Conservation (phyloP, 2,888 invertebrate species). For the Liodrosophila aerea region DNA sequence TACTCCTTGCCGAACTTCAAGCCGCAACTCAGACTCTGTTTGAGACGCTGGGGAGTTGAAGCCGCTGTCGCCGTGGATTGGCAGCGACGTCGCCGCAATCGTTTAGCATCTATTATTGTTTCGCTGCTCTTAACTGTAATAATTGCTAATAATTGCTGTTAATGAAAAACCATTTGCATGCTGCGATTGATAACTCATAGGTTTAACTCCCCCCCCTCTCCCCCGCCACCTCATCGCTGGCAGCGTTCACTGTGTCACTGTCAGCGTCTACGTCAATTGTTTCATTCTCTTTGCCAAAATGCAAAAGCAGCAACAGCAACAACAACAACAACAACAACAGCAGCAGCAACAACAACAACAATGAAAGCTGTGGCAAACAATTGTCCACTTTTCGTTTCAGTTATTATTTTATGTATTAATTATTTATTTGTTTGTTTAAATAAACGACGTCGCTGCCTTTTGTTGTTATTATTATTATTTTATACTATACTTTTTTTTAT, state of each 20-base stretch:
- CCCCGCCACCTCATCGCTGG: not conserved
- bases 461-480: not conserved
- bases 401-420: conserved; percentile 47
- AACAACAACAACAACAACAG: conserved; percentile 20
- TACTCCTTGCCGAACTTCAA: conserved; percentile 32
- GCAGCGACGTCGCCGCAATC: conserved; percentile 33
- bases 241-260: conserved; percentile 31
- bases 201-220: no score
- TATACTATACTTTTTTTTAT: not conserved
- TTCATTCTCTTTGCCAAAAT: conserved; percentile 20
- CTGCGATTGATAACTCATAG: conserved; percentile 38
- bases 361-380: conserved; percentile 26
- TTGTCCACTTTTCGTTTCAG: conserved; percentile 37
- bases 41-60: conserved; percentile 14
- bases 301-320: conserved; percentile 28
- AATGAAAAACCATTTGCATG: conserved; percentile 58
- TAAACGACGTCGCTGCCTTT: conserved; percentile 18
- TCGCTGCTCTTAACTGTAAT: conserved; percentile 28
- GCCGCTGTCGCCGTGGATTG: conserved; percentile 23
- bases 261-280: conserved; percentile 35
- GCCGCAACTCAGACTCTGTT: conserved; percentile 14
- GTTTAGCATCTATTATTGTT: conserved; percentile 51
- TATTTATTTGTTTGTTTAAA: conserved; percentile 55
- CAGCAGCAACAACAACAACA: conserved; percentile 1
- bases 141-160: conserved; percentile 61